Evolutionary conservation across 2,888 invertebrate genomes (phyloP), one percentile per base, ranked within the genome.

Genomic region (Stenchaetothrips biformis): DNA sequence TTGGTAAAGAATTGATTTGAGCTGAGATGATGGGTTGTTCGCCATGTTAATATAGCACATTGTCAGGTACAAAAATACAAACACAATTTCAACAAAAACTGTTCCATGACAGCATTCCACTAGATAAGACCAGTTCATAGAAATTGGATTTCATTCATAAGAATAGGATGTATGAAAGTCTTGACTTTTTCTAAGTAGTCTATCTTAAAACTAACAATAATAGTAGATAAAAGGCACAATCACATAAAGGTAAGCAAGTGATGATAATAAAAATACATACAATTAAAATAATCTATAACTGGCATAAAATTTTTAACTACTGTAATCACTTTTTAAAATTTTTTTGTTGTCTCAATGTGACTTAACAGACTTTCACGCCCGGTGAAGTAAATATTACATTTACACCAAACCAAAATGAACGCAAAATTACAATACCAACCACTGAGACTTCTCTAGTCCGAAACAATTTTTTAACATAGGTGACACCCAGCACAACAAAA

Each of bases 61-160:
- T 74, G 67, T 74, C 67, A 74, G 67, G 67, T 74, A 74, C 67
- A 21, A 53, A 18, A 53, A 18, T 53, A 53, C 53, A 53, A 18
- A 13, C 53, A 53, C 11, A 53, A 53, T 74, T 25, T 25, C 59
- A 59, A 59, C 18, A 18, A 59, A 6, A 59, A 59, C 16, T 13
- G 59, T 53, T 53, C 9, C 53, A 53, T 53, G 53, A 7, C 53
- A 53, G 13, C 53, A 13, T 53, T 53, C 53, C 53, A 37, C 37
- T 37, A 37, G 37, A 37, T 2, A 37, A 37, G 37, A 37, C 37
- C 4, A 2, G 37, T 37, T 37, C 37, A 53, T 13, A 53, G 13
- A 53, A 53, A 13, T 53, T 53, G 13, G 16, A 53, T 53, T 53
- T 53, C 3, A 16, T 18, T 59, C 16, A 18, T 18, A 6, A 59